Evolutionary conservation across 53 echinoderm and acorn worm species (phyloP).

Genomic region (Holothuria leucospilota): DNA sequence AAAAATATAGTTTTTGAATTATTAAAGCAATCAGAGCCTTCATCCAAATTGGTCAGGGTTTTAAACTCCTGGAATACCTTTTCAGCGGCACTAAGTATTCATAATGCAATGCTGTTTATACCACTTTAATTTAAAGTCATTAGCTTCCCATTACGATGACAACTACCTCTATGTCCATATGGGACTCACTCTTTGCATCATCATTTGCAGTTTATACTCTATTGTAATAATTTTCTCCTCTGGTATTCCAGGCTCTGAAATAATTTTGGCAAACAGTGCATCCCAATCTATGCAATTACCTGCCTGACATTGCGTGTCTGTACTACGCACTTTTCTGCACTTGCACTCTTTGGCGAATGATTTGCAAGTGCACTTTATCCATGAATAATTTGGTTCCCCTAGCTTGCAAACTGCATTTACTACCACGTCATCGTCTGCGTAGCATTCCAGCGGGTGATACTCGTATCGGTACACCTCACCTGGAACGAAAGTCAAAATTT

Average conservation of each 20-base stretch:
- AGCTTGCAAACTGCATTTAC: conserved; percentile 5
- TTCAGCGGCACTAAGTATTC: no score
- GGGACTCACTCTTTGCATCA: conserved; percentile 26
- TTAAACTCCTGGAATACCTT: no score
- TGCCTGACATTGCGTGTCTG: neutral
- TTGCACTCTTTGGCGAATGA: conserved; percentile 35
- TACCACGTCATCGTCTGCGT: neutral
- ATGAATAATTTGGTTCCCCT: conserved; percentile 11
- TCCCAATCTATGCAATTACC: conserved; percentile 1
- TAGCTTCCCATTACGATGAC: no score
- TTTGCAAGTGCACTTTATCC: conserved; percentile 6
- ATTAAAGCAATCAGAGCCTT: no score
- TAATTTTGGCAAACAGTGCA: conserved; percentile 1
- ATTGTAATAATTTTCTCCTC: neutral
- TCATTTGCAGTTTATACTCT: neutral
- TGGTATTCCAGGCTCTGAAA: conserved; percentile 3
- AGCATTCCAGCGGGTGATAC: conserved; percentile 2
- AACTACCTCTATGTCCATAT: neutral
- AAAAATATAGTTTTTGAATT: no score
- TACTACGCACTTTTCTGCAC: neutral
- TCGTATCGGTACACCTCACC: conserved; percentile 20
- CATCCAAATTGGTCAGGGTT: no score
- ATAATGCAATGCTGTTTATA: no score
- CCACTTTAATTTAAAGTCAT: no score
- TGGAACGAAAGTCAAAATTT: neutral